A percentile compares a stretch with the other conserved stretches of the same genome.
These are phyloP conservation scores for Heliocidaris tuberculata DNA, from an alignment of 35 echinoderm and acorn worm genomes.

Conservation along the genomic window DNA sequence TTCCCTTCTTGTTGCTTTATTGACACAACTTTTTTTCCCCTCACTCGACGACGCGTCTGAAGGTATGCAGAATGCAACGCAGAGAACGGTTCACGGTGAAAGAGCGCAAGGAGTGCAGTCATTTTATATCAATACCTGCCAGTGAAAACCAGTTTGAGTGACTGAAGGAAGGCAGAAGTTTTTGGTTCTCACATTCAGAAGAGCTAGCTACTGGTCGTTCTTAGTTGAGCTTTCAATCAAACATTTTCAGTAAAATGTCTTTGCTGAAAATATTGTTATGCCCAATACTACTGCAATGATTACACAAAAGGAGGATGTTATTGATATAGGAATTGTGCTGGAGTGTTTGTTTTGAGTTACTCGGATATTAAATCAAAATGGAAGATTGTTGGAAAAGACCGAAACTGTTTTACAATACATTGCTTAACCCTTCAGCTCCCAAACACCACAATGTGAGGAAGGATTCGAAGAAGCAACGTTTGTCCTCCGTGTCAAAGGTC, in stretches of 20 bases:
- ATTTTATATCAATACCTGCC: neutral
- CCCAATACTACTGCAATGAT: neutral
- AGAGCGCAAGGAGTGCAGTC: neutral
- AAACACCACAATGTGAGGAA: neutral
- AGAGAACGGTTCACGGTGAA: neutral
- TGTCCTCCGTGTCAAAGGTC: conserved; percentile 8
- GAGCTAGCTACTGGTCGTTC: neutral
- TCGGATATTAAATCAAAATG: neutral
- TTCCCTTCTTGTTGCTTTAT: neutral
- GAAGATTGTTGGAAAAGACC: neutral
- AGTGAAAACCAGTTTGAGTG: neutral
- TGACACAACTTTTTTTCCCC: neutral
- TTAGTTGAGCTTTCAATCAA: neutral
- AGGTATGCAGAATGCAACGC: neutral
- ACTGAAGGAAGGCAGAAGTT: neutral
- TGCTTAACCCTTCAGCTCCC: neutral
- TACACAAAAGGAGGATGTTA: neutral
- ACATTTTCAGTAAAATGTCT: too few species aligned
- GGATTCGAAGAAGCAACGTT: neutral
- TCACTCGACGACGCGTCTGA: neutral
- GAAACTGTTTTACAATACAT: neutral
- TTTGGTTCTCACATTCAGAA: neutral
- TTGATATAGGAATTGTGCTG: neutral
- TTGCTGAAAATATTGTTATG: too few species aligned
- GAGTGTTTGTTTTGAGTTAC: neutral